Evolutionary conservation across 2,888 invertebrate genomes (phyloP).

Genomic region (Cryptocheilus praepositus): DNA sequence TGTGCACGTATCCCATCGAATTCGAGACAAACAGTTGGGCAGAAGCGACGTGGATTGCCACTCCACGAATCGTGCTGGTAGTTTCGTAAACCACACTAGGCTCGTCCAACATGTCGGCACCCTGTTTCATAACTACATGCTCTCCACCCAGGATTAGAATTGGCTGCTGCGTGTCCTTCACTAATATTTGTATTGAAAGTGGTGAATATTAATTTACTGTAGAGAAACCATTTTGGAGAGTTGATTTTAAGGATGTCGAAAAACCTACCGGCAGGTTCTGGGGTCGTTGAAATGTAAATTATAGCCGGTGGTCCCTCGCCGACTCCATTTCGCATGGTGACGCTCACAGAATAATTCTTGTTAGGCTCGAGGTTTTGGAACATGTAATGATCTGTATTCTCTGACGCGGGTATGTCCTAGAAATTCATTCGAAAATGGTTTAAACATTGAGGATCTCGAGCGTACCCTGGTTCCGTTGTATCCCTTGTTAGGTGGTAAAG

Average conservation of each 20-base stretch:
- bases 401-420: conserved; percentile 85
- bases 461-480: conserved; percentile 17
- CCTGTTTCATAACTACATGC: conserved; percentile 82
- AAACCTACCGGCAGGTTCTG: conserved; percentile 80
- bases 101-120: conserved; percentile 82
- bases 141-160: conserved; percentile 83
- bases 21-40: conserved; percentile 87
- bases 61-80: conserved; percentile 79
- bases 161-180: conserved; percentile 82
- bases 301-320: conserved; percentile 86
- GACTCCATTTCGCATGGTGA: conserved; percentile 86
- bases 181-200: conserved; percentile 69
- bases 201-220: no score
- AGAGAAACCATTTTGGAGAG: no score
- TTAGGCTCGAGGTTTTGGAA: conserved; percentile 84
- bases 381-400: conserved; percentile 83
- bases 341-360: conserved; percentile 85
- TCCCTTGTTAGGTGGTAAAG: conserved; percentile 33
- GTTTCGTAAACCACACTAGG: conserved; percentile 81
- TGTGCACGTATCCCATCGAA: conserved; percentile 81
- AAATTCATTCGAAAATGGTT: conserved; percentile 29
- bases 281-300: conserved; percentile 81
- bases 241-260: no score
- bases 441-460: background rate
- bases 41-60: conserved; percentile 85